These are phyloP conservation scores for Trogon melanurus DNA, from an alignment of 2,113 vertebrate genomes.

Conservation along the genomic window DNA sequence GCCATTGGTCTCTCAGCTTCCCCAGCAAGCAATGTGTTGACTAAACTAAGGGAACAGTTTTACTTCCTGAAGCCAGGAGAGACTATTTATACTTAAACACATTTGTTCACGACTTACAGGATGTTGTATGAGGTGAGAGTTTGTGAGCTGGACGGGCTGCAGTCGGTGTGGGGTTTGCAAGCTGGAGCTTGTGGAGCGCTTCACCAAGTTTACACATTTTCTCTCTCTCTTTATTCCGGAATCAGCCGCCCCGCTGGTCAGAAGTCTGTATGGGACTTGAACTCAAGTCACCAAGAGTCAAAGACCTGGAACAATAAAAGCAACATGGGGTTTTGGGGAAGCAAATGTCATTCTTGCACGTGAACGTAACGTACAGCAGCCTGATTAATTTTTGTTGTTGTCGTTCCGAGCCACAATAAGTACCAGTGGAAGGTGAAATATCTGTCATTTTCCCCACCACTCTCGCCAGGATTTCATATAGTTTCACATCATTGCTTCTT, in stretches of 20 bases:
- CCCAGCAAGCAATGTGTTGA: slow-evolving; percentile 69
- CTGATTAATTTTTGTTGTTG: slow-evolving; percentile 11
- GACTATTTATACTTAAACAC: slow-evolving; percentile 80
- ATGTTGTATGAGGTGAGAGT: slow-evolving; percentile 66
- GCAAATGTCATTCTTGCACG: slow-evolving; percentile 56
- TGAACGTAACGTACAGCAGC: background rate
- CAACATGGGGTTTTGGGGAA: background rate
- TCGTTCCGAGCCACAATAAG: slow-evolving; percentile 5
- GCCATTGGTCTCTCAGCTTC: slow-evolving; percentile 73
- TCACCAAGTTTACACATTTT: slow-evolving; percentile 68
- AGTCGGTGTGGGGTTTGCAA: slow-evolving; percentile 47
- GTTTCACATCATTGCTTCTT: slow-evolving; percentile 55
- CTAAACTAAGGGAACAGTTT: slow-evolving; percentile 75
- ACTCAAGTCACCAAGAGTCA: slow-evolving; percentile 33
- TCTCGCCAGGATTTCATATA: slow-evolving; percentile 5
- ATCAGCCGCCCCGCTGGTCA: slow-evolving; percentile 64
- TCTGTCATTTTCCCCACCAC: background rate
- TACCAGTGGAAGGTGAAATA: background rate
- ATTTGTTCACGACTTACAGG: slow-evolving; percentile 73
- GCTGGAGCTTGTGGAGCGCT: slow-evolving; percentile 51
- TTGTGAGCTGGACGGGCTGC: slow-evolving; percentile 57
- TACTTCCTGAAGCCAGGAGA: slow-evolving; percentile 73
- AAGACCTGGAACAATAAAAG: slow-evolving; percentile 46
- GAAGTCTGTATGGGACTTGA: slow-evolving; percentile 45
- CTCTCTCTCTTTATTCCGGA: slow-evolving; percentile 49